Base-by-base conservation (phyloP, 2,888 invertebrate genomes). In the Chironomus riparius region DNA sequence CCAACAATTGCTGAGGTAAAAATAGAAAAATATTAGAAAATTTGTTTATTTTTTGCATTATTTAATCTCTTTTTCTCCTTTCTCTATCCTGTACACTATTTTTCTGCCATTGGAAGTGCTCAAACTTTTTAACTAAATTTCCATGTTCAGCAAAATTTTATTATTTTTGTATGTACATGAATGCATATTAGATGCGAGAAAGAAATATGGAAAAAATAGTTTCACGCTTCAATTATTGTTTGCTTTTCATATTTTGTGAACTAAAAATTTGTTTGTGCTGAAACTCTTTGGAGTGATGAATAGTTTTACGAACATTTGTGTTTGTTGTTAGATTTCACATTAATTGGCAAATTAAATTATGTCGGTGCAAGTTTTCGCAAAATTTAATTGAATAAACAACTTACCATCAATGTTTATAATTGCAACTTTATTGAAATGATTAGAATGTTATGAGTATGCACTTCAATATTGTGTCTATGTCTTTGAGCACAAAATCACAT, bases 21-120 rank as follows among this genome's bases (percentile, higher is more conserved):
- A 15, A 47, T n/a, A 56, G 70, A n/a, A 47, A 70, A 70, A 70
- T 38, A 70, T 68, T 68, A 68, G 70, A 70, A 50, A 70, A 70
- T 70, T 70, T 70, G 70, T 70, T 70, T 70, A 70, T 70, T 56
- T 70, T 70, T 70, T 70, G 70, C 22, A 70, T 70, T 70, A 70
- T 70, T 70, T 70, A 70, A 70, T 70, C 50, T 48, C 48, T 50
- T 10, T 47, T 18, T 38, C 38, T 38, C 38, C 38, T 38, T 38
- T 38, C 2, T 38, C 38, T 38, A 38, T 68, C 12, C 28, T 28
- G n/a, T n/a, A n/a, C 68, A 68, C 21, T 65, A 38, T 38, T 38
- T 38, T 38, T 10, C 38, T 38, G 38, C 38, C 65, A 21, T 18
- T 21, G 28, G 22, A 21, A 28, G 5, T 12, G n/a, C 65, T 65